Evolutionary conservation across 2,797 vertebrate genomes (phyloP), one percentile per base, ranked within the genome.

Genomic region (Coregonus suidteri): DNA sequence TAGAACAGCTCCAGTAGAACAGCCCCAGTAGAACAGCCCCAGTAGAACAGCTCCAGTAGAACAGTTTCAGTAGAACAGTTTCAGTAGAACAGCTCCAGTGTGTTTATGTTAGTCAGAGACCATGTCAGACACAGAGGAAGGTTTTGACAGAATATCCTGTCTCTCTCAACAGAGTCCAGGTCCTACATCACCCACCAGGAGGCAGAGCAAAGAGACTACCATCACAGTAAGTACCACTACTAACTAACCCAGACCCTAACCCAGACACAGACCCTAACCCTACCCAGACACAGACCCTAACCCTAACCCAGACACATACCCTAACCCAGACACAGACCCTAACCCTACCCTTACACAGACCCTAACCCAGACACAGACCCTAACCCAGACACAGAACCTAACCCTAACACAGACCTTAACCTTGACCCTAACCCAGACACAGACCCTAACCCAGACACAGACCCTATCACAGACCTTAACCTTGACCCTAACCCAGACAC

Each of bases 91-190:
- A 82, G 83, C 18, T 70, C 37, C 20, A 31, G 6, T 31, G 13
- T 67, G 20, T 75, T 37, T 59, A 37, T 31, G 68, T 52, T 6
- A 18, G 75, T 64, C 15, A 18, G 47, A 75, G 69, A 80, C 83
- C 87, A 92, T 92, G 94, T 93, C 91, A 71, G 91, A 91, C 85
- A 88, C 85, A 56, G 94, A 96, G 88, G 87, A 91, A 73, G 90
- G 91, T 89, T 95, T 94, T 94, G 94, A 96, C 1, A 90, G 90
- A 86, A 83, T 81, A 18, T 92, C 86, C 79, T 92, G 81, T 84
- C 88, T 94, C 79, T 95, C 91, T 93, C 91, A 82, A 64, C 96
- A 98, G 97, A 95, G 93, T 87, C 96, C 96, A 2, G 95, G 93
- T 51, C 95, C 96, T 56, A 94, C 94, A 3, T 96, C 96, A 6